phyloP scores from a whole-genome alignment of 2,113 vertebrate genomes.

The Pygoscelis adeliae region DNA sequence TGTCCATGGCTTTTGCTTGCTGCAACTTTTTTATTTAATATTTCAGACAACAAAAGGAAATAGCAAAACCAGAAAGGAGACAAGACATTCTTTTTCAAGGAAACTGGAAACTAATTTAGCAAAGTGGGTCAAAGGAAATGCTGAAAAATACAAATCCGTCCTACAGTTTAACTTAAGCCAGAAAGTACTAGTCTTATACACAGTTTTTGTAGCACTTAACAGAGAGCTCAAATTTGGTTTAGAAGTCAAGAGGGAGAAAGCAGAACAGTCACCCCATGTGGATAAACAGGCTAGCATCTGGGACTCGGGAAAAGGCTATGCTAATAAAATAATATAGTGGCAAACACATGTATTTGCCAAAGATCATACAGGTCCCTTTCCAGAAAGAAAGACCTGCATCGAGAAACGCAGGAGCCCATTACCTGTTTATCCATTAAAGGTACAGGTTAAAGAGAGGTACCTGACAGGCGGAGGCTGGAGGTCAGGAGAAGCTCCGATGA shows the following conservation, averaged over 20 bases:
- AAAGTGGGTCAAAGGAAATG: constrained; percentile 37
- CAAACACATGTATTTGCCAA: not conserved
- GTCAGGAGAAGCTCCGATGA: not conserved
- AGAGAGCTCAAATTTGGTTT: not conserved
- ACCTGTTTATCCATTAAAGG: not conserved
- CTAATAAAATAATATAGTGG: not conserved
- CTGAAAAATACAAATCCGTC: not conserved
- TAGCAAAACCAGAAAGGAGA: not conserved
- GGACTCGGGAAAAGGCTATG: not conserved
- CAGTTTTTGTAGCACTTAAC: not conserved
- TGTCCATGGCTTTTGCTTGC: not conserved
- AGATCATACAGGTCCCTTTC: not conserved
- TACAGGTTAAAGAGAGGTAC: not conserved
- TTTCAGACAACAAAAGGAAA: constrained; percentile 32
- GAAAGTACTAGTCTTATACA: not conserved
- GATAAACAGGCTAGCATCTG: not conserved
- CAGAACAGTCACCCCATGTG: not conserved
- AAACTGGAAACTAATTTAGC: constrained; percentile 24
- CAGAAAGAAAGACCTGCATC: not conserved
- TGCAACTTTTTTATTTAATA: not conserved
- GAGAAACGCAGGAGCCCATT: not conserved
- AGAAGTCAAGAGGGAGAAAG: not conserved
- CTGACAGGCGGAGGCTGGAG: not conserved
- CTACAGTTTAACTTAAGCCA: not conserved
- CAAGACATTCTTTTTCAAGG: not conserved